These are phyloP conservation scores for Drosophila mimetica DNA, from an alignment of 2,888 invertebrate species.

Conservation along the genomic window DNA sequence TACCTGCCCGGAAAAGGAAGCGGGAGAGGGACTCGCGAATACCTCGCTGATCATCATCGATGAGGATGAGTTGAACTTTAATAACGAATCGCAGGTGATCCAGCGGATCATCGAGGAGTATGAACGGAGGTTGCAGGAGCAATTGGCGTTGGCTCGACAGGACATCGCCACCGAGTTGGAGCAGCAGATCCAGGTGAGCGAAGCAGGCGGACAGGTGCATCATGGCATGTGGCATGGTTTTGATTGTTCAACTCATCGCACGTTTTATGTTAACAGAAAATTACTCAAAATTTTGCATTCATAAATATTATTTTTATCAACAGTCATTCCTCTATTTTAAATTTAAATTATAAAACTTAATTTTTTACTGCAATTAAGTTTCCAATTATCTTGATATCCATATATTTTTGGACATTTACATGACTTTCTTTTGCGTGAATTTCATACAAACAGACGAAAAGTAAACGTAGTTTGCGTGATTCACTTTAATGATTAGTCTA, in stretches of 20 bases:
- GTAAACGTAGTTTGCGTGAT: conserved; percentile 39
- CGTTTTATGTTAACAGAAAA: conserved; percentile 6
- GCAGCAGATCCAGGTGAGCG: conserved; percentile 90
- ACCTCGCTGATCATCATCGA: conserved; percentile 82
- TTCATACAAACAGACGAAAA: too few relatives aligned
- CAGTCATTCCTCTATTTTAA: too few relatives aligned
- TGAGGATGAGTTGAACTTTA: conserved; percentile 82
- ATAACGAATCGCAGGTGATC: conserved; percentile 83
- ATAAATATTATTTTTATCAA: too few relatives aligned
- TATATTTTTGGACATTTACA: too few relatives aligned
- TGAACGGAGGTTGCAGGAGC: conserved; percentile 86
- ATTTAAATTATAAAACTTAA: too few relatives aligned
- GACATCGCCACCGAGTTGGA: conserved; percentile 89
- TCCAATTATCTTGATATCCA: too few relatives aligned
- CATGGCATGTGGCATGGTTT: conserved; percentile 16
- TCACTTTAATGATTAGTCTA: conserved; percentile 39
- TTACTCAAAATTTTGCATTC: too few relatives aligned
- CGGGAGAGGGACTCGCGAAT: conserved; percentile 53
- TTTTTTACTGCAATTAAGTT: too few relatives aligned
- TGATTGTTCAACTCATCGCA: conserved; percentile 24
- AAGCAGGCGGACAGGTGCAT: neutral
- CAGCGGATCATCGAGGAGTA: conserved; percentile 84
- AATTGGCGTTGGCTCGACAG: conserved; percentile 87
- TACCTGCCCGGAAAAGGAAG: conserved; percentile 20
- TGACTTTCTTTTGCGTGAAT: too few relatives aligned